Evolutionary conservation across 2,797 vertebrate genomes (phyloP).

Genomic region (Decapterus maruadsi): DNA sequence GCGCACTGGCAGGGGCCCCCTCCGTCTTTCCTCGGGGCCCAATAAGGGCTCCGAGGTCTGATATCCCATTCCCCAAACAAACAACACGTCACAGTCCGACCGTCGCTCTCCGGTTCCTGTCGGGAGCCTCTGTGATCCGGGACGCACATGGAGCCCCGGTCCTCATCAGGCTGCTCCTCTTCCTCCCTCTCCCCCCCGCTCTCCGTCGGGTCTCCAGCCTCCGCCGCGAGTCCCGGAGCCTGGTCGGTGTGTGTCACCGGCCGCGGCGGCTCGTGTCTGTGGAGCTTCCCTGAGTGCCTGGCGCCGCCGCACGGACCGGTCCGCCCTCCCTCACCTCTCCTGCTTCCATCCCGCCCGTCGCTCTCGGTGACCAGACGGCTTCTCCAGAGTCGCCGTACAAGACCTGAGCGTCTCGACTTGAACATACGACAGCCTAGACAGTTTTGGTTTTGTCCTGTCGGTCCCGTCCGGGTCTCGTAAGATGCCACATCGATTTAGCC

Average conservation of each 20-base stretch:
- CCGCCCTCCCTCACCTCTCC: slow-evolving; percentile 80
- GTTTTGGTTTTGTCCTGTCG: slow-evolving; percentile 83
- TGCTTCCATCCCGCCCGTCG: slow-evolving; percentile 87
- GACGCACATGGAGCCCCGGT: slow-evolving; percentile 81
- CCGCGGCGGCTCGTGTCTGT: slow-evolving; percentile 84
- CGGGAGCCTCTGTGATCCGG: slow-evolving; percentile 75
- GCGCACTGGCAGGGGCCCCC: slow-evolving; percentile 71
- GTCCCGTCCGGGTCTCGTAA: slow-evolving; percentile 79
- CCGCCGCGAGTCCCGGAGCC: slow-evolving; percentile 74
- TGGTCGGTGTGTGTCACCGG: slow-evolving; percentile 80
- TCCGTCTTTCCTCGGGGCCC: slow-evolving; percentile 74
- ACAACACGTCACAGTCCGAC: slow-evolving; percentile 92
- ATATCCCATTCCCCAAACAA: slow-evolving; percentile 90
- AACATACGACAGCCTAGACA: slow-evolving; percentile 94
- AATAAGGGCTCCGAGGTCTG: slow-evolving; percentile 71
- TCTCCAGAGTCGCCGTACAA: slow-evolving; percentile 99
- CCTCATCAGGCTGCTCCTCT: slow-evolving; percentile 78
- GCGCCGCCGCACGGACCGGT: slow-evolving; percentile 73
- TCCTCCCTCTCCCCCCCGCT: slow-evolving; percentile 73
- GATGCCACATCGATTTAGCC: slow-evolving; percentile 77
- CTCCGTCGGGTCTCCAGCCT: slow-evolving; percentile 65
- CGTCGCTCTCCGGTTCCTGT: slow-evolving; percentile 82
- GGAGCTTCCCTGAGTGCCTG: slow-evolving; percentile 75
- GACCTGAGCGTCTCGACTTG: slow-evolving; percentile 97
- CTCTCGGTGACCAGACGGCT: slow-evolving; percentile 93